Evolutionary conservation across 2,888 invertebrate genomes (phyloP).

Genomic region (Pterostichus niger): DNA sequence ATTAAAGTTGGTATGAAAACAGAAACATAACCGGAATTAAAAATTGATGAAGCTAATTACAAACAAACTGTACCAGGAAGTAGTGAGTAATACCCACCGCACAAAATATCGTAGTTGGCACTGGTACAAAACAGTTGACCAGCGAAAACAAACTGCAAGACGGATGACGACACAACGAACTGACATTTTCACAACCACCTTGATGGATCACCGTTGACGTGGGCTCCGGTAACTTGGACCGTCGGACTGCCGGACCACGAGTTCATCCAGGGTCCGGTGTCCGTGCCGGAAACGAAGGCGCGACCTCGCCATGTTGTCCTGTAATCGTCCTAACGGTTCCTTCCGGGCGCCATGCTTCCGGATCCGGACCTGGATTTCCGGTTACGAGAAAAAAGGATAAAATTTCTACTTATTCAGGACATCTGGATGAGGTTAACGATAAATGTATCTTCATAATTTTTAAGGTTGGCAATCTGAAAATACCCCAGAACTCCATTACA

Average conservation of each 20-base stretch:
- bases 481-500: neutral
- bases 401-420: constrained; percentile 45
- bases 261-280: neutral
- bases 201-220: constrained; percentile 63
- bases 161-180: constrained; percentile 36
- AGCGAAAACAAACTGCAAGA: constrained; percentile 50
- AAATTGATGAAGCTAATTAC: no score
- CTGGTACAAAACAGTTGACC: neutral
- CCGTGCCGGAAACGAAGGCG: constrained; percentile 60
- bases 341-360: constrained; percentile 52
- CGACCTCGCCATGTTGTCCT: constrained; percentile 65
- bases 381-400: constrained; percentile 48
- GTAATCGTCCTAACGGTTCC: constrained; percentile 66
- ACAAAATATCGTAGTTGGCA: no score
- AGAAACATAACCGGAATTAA: no score
- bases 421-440: constrained; percentile 12
- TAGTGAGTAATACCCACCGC: no score
- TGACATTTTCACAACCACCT: constrained; percentile 50
- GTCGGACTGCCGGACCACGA: neutral
- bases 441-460: constrained; percentile 43
- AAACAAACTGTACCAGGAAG: no score
- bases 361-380: constrained; percentile 57
- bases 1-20: no score
- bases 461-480: neutral
- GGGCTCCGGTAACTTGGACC: neutral